phyloP scores from a whole-genome alignment of 2,113 vertebrate species.

The Notechis scutatus region DNA sequence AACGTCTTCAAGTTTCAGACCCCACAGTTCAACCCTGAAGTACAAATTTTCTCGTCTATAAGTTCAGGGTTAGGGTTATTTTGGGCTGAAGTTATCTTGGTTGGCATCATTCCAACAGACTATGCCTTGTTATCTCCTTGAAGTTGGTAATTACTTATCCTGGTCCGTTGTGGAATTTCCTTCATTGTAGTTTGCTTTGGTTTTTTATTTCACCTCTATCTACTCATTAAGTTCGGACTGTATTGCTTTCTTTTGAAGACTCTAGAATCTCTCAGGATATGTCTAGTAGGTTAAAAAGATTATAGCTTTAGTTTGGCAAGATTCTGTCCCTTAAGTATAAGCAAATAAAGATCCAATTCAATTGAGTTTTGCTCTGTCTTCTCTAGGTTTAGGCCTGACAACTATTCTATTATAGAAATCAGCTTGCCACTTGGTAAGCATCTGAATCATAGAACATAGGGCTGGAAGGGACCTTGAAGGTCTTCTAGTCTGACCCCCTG shows the following conservation, averaged over 20 bases:
- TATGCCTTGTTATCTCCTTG: too few species aligned
- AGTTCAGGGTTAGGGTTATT: too few species aligned
- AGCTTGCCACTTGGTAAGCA: background rate
- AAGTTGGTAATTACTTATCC: too few species aligned
- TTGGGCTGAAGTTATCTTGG: too few species aligned
- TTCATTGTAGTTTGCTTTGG: too few species aligned
- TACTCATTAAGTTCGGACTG: too few species aligned
- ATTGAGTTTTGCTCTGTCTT: background rate
- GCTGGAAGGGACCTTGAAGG: background rate
- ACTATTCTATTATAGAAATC: background rate
- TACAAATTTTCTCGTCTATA: background rate
- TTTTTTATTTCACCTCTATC: too few species aligned
- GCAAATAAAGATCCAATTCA: background rate
- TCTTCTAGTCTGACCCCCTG: too few species aligned
- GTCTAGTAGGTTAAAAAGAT: background rate
- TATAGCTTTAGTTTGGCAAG: background rate
- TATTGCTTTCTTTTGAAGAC: too few species aligned
- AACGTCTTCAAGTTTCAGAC: background rate
- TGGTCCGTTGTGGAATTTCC: too few species aligned
- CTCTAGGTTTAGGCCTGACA: background rate
- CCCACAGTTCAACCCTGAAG: background rate
- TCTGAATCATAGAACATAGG: background rate
- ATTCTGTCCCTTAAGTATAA: background rate
- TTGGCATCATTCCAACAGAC: too few species aligned
- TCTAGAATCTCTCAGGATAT: background rate